Conservation (phyloP, 2,797 vertebrate species). For the Anabacerthia variegaticeps region DNA sequence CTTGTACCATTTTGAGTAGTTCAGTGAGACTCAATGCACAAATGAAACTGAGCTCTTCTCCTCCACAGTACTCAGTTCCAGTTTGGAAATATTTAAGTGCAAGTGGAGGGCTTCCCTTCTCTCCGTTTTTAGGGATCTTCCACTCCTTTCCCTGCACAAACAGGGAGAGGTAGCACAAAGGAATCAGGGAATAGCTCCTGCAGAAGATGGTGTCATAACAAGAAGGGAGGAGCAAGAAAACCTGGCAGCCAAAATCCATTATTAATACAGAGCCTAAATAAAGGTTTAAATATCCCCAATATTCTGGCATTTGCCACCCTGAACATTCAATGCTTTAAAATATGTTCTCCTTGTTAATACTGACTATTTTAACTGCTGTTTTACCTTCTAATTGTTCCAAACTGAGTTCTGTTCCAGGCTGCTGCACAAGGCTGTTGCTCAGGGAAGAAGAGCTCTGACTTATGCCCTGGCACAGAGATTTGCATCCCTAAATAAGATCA, state of each 20-base stretch:
- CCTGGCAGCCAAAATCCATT: not conserved
- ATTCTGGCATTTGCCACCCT: accelerated
- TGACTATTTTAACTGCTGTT: not conserved
- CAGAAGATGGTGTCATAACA: not conserved
- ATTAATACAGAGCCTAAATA: not conserved
- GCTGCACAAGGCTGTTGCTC: constrained; percentile 79
- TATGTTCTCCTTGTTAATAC: not conserved
- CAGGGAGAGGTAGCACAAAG: not conserved
- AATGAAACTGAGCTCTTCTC: not conserved
- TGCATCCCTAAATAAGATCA: constrained; percentile 75
- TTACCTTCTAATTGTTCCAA: not conserved
- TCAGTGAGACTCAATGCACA: not conserved
- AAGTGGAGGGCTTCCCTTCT: not conserved
- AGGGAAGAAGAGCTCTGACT: constrained; percentile 81
- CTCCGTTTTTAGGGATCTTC: not conserved
- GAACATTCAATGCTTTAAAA: not conserved
- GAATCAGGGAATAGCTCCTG: not conserved
- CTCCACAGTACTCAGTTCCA: not conserved
- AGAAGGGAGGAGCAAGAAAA: not conserved
- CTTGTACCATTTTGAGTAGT: not conserved
- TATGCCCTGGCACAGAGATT: constrained; percentile 81
- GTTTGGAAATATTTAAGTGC: not conserved
- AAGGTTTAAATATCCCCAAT: not conserved
- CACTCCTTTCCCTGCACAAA: not conserved
- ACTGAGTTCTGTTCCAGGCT: constrained; percentile 48